Evolutionary conservation across 2,888 invertebrate species (phyloP), one percentile per base, ranked within the genome.

Genomic region (Lasius platythorax): DNA sequence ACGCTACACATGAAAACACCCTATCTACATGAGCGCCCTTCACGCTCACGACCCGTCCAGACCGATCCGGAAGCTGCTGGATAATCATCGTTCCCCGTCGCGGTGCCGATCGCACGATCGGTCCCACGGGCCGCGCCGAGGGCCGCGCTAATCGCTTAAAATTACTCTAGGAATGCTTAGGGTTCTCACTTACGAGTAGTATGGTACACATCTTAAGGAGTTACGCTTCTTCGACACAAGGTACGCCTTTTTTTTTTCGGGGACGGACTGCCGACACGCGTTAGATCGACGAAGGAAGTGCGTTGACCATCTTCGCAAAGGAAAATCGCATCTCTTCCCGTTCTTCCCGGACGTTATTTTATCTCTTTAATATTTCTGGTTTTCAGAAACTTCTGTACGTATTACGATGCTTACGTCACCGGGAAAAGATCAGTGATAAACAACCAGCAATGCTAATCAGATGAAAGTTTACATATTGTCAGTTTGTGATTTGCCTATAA

Each of bases 1-100:
- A 94, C 92, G 91, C 94, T 94, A 95, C 93, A 95, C 95, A 95
- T 94, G 93, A 94, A 94, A 95, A 95, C 94, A 94, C 92, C 93
- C 93, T 95, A 95, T 95, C 95, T 95, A 95, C 94, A 95, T 86
- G 87, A 88, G 89, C 75, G 85, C 86, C 85, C 82, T 74, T 84
- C 82, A 82, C 79, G 46, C 72, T 81, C 72, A 85, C 87, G 85
- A 82, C 82, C 87, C 91, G 82, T 82, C n/a, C 66, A 84, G 82
- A 86, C 78, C 88, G 87, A 50, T 76, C 76, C 70, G 84, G 78
- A 82, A 82, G 85, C 73, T 63, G 18, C 75, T 82, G 79, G 70
- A 72, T 74, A 68, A 63, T 70, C 46, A 73, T 75, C 61, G 63
- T 75, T 70, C 43, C 61, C 83, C 73, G 83, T 85, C 74, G 84